Conservation (phyloP, 2,113 vertebrate species). For the Diglossa brunneiventris region DNA sequence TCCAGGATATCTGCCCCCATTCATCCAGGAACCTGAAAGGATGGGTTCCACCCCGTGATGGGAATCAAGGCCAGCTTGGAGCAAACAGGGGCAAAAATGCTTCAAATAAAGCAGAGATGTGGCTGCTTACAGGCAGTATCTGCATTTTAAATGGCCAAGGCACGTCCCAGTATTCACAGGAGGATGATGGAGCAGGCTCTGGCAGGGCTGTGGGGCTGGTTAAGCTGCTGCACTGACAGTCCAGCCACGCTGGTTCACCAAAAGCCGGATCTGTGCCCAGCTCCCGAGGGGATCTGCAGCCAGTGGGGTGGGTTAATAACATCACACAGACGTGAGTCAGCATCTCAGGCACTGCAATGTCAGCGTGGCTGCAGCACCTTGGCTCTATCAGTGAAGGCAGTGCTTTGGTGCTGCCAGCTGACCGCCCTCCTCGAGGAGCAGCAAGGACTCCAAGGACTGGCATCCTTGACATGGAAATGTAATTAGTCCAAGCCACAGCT, state of each 20-base stretch:
- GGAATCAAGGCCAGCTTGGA: not conserved
- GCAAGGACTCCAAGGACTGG: not conserved
- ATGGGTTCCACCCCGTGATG: not conserved
- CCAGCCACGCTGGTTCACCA: not conserved
- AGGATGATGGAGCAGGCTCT: not conserved
- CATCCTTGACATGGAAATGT: not conserved
- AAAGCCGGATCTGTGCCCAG: not conserved
- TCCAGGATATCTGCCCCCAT: not conserved
- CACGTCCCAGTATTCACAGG: not conserved
- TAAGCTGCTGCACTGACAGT: not conserved
- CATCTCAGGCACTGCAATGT: not conserved
- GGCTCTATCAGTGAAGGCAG: not conserved
- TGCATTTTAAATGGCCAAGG: not conserved
- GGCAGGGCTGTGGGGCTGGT: not conserved
- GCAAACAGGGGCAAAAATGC: not conserved
- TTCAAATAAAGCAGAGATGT: not conserved
- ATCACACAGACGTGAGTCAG: not conserved
- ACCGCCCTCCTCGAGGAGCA: not conserved
- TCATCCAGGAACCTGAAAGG: not conserved
- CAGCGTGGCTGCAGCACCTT: not conserved
- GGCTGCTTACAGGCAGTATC: not conserved
- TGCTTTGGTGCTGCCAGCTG: not conserved
- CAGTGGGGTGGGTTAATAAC: not conserved
- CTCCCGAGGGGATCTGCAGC: not conserved
- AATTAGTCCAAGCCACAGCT: not conserved